A percentile compares a stretch with the other conserved stretches of the same genome.
Evolutionary conservation across 2,888 invertebrate species (phyloP).

Genomic region (Mystacides longicornis): DNA sequence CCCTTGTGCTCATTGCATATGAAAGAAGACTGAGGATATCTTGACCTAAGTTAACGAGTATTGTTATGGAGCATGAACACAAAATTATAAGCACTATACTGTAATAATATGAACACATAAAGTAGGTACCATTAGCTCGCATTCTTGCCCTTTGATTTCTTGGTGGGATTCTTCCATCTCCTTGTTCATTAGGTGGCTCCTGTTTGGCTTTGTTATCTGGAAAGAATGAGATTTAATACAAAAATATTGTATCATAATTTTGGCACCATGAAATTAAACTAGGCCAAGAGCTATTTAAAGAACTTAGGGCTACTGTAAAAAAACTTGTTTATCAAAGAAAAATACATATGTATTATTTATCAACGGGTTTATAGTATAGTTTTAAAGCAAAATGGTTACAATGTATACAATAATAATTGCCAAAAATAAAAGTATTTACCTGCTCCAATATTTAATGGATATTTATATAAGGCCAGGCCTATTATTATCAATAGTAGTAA

Average conservation of each 20-base stretch:
- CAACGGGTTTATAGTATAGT: too few relatives aligned
- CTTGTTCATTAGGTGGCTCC: constrained; percentile 33
- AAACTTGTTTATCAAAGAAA: background rate
- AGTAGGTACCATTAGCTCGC: constrained; percentile 48
- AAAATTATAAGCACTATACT: background rate
- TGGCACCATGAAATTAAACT: background rate
- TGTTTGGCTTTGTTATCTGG: background rate
- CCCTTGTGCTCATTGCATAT: too few relatives aligned
- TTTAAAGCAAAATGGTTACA: too few relatives aligned
- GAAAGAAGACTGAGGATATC: too few relatives aligned
- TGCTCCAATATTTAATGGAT: constrained; percentile 12
- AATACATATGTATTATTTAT: background rate
- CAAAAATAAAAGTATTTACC: constrained; percentile 1
- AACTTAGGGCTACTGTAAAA: background rate
- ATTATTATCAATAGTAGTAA: constrained; percentile 17
- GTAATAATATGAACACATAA: background rate
- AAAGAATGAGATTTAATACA: background rate
- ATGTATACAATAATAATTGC: background rate
- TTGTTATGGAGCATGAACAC: background rate
- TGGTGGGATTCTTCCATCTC: constrained; percentile 59
- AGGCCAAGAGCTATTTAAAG: background rate
- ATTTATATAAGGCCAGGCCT: constrained; percentile 17
- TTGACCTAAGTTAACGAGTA: too few relatives aligned
- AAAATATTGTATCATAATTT: background rate
- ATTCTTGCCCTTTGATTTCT: constrained; percentile 64